Conservation (phyloP, 2,888 invertebrate species). For the Leptura quadrifasciata region DNA sequence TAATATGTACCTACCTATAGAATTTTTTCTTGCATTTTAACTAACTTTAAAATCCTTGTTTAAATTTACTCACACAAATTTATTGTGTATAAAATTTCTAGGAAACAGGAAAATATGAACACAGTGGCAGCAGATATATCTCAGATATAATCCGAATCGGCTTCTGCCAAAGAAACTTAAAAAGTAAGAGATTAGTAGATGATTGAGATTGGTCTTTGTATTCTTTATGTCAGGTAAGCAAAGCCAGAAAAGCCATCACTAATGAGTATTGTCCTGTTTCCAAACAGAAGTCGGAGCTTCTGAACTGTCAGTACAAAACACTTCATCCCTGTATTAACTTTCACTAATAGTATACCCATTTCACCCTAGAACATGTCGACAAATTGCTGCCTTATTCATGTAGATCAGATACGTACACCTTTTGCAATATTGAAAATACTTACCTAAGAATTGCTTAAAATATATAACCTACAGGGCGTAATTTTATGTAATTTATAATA, state of each 20-base stretch:
- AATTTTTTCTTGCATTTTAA: no score
- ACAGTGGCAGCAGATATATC: conserved; percentile 41
- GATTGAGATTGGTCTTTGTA: conserved; percentile 57
- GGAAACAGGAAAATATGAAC: conserved; percentile 38
- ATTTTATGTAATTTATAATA: neutral
- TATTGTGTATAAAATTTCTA: conserved; percentile 34
- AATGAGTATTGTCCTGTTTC: conserved; percentile 65
- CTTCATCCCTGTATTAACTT: conserved; percentile 67
- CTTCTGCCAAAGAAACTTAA: conserved; percentile 48
- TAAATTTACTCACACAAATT: neutral
- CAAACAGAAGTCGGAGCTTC: conserved; percentile 58
- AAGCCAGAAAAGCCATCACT: conserved; percentile 67
- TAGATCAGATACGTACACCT: conserved; percentile 29
- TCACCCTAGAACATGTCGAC: conserved; percentile 61
- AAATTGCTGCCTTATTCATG: conserved; percentile 59
- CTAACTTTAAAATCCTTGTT: no score
- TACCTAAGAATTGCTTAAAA: neutral
- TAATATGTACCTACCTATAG: no score
- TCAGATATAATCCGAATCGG: conserved; percentile 59
- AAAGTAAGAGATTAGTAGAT: conserved; percentile 56
- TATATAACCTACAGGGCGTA: no score
- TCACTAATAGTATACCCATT: conserved; percentile 60
- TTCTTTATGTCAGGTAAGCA: conserved; percentile 65
- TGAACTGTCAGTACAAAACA: conserved; percentile 63
- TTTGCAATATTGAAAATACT: neutral